phyloP scores from a whole-genome alignment of 2,888 invertebrate species.

The Germaria angustata region DNA sequence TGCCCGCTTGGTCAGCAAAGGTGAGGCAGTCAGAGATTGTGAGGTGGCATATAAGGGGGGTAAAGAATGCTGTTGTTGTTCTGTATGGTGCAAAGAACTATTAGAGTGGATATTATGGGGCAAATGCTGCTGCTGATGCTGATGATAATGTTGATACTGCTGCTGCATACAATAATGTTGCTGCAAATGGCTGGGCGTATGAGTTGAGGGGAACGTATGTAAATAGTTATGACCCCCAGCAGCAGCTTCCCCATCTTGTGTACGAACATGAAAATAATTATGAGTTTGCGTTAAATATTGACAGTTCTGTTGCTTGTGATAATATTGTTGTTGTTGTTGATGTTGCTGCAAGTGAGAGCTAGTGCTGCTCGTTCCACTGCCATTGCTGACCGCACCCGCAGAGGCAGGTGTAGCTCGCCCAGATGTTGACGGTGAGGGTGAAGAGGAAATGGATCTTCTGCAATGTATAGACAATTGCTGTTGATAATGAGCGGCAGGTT shows the following conservation, averaged over 20 bases:
- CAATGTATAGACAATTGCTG: slow-evolving; percentile 78
- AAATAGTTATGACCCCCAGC: slow-evolving; percentile 66
- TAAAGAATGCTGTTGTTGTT: slow-evolving; percentile 68
- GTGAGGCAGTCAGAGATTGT: slow-evolving; percentile 76
- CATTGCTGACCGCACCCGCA: slow-evolving; percentile 50
- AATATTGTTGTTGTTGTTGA: slow-evolving; percentile 46
- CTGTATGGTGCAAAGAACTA: slow-evolving; percentile 55
- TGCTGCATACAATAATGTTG: slow-evolving; percentile 69
- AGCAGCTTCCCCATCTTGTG: slow-evolving; percentile 71
- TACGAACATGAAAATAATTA: slow-evolving; percentile 73
- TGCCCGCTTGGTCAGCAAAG: slow-evolving; percentile 77
- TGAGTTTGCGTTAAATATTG: slow-evolving; percentile 68
- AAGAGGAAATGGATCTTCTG: slow-evolving; percentile 72
- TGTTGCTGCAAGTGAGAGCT: slow-evolving; percentile 50
- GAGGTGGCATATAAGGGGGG: slow-evolving; percentile 70
- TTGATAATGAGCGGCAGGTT: slow-evolving; percentile 76
- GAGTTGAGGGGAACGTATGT: slow-evolving; percentile 78
- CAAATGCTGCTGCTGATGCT: slow-evolving; percentile 69
- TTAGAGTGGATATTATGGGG: slow-evolving; percentile 48
- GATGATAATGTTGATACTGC: slow-evolving; percentile 68
- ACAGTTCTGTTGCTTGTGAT: slow-evolving; percentile 57
- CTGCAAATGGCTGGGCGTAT: slow-evolving; percentile 68
- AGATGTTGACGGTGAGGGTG: slow-evolving; percentile 71
- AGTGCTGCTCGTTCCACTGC: slow-evolving; percentile 49
- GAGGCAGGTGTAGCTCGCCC: slow-evolving; percentile 74